phyloP scores from a whole-genome alignment of 2,797 vertebrate species.

The Pangasius krempfi region DNA sequence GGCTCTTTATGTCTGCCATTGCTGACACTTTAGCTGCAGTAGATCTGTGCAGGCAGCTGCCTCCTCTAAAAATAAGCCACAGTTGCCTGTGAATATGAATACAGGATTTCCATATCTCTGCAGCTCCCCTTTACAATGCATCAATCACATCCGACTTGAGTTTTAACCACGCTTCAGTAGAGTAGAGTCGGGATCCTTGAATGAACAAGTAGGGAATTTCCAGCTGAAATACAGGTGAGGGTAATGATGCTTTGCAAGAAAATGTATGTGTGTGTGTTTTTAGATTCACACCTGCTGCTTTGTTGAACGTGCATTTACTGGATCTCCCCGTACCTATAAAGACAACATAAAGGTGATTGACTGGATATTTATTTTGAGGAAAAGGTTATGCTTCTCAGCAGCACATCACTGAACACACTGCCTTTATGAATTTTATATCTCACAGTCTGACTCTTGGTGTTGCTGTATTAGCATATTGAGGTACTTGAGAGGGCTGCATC shows the following conservation, averaged over 20 bases:
- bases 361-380: constrained; percentile 27
- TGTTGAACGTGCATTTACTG: constrained; percentile 16
- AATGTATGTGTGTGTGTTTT: not conserved
- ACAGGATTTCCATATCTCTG: constrained; percentile 50
- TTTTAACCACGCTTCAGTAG: constrained; percentile 43
- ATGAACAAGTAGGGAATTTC: constrained; percentile 44
- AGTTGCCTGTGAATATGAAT: constrained; percentile 51
- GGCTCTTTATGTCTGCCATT: constrained; percentile 35
- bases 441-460: constrained; percentile 9
- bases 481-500: constrained; percentile 29
- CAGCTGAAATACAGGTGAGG: constrained; percentile 36
- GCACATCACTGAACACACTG: not conserved
- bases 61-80: constrained; percentile 53
- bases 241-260: constrained; percentile 20
- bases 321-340: constrained; percentile 11
- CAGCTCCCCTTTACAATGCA: constrained; percentile 51
- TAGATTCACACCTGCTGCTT: not conserved
- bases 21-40: constrained; percentile 46
- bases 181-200: constrained; percentile 36
- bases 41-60: constrained; percentile 41
- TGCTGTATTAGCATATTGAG: constrained; percentile 29
- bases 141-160: constrained; percentile 44
- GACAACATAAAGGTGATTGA: constrained; percentile 24
- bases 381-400: constrained; percentile 22
- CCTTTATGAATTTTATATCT: constrained; percentile 36